Base-by-base conservation (phyloP, 2,888 invertebrate genomes). In the Hirtodrosophila trivittata region DNA sequence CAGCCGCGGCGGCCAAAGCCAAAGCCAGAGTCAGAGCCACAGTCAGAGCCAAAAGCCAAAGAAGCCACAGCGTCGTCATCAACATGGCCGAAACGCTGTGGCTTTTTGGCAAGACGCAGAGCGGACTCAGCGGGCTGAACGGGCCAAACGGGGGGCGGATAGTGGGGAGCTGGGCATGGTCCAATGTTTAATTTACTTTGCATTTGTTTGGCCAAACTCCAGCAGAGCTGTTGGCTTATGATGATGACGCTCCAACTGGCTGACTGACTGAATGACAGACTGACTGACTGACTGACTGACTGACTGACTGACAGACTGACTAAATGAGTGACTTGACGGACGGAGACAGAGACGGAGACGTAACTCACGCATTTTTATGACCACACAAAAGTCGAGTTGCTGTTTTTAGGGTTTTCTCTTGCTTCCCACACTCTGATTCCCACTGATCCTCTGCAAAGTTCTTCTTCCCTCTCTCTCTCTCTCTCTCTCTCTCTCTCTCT, bases 351-450 rank as follows among this genome's bases (percentile, higher is more conserved):
- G 47, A 63, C 66, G 39, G 38, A 52, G 16, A 73, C 75, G 72
- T 80, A 85, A 77, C 85, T 85, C 69, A 68, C 66, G 72, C 78
- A 59, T 85, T 80, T 80, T 85, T 80, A 80, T 80, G 72, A 55
- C 85, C 77, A 73, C 82, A 81, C 82, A 72, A 72, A 81, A 72
- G 71, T 67, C 64, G 37, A 33, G 30, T 26, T 56, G 58, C 64
- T 37, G 43, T 69, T 67, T 75, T 60, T 60, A 72, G 65, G 63
- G 59, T 66, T 78, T 71, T 63, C 59, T 49, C 55, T 70, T 55
- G 70, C 84, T 80, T 77, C 68, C 81, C 77, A 66, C 78, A 69
- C 71, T 71, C 63, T 51, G 69, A 59, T 72, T 71, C 77, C 49
- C 66, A 66, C 54, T 75, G 77, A 77, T 80, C 80, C 85, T 77